Evolutionary conservation across 1,140 invertebrate genomes (phyloP), one percentile per base, ranked within the genome.

Genomic region (Hylaeus anthracinus): DNA sequence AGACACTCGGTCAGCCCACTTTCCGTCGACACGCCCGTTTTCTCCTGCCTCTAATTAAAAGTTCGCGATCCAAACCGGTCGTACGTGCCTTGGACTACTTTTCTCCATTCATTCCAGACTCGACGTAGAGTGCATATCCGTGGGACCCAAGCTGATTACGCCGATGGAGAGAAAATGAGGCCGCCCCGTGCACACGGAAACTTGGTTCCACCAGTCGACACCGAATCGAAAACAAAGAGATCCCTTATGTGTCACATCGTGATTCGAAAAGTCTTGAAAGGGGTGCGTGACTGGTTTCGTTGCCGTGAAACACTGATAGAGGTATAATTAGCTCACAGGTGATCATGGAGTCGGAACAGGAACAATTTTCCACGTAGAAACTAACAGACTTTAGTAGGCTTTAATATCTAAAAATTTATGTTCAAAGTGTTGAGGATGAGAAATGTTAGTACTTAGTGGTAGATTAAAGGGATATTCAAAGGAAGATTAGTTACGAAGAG

Each of bases 1-100:
- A 51, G 65, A 63, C 45, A 61, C 37, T 53, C 61, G 70, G n/a
- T 12, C 60, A 48, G 60, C 65, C 55, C 67, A 41, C 45, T 58
- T 70, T 45, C 26, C 41, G 2, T 39, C 26, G 14, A 58, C 70
- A 67, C 71, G 12, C 41, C 14, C 51, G 15, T 58, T 77, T 69
- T 48, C 45, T 61, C 77, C 61, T 53, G 71, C 45, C 74, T 85
- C 75, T 86, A 86, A 86, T 86, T 86, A 79, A 86, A 86, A 86
- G 63, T 86, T 86, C 53, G 64, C 55, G 53, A 80, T 86, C 73
- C 60, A 55, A 63, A 86, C 71, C 67, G 61, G 15, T 64, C 58
- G 61, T 86, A 83, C 67, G 69, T 83, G 60, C 48, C 48, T 72
- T 66, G 61, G 14, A 53, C 66, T 60, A 64, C 43, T 61, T 66